Conservation (phyloP, 2,888 invertebrate genomes). For the Linyphia triangularis region DNA sequence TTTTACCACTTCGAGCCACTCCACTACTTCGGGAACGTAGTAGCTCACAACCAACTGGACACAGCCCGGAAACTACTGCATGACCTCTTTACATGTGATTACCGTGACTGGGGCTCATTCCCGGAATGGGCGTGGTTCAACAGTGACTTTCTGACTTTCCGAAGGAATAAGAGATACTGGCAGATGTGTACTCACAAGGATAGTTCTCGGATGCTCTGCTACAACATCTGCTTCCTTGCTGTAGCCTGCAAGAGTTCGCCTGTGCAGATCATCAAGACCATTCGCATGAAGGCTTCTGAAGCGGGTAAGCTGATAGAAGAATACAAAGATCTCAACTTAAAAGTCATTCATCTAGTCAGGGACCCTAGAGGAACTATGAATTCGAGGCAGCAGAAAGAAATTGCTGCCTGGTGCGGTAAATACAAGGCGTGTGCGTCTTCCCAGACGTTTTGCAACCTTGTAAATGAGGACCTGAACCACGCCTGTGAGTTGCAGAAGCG, state of each 20-base stretch:
- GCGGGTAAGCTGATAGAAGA: slow-evolving; percentile 75
- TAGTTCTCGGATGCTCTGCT: slow-evolving; percentile 75
- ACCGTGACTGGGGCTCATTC: slow-evolving; percentile 69
- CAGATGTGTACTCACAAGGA: slow-evolving; percentile 76
- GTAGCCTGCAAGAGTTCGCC: slow-evolving; percentile 77
- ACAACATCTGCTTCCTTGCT: slow-evolving; percentile 76
- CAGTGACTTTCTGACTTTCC: slow-evolving; percentile 69
- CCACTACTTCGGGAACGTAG: slow-evolving; percentile 76
- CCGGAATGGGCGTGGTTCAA: slow-evolving; percentile 73
- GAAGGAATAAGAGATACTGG: slow-evolving; percentile 77
- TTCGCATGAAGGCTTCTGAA: slow-evolving; percentile 76
- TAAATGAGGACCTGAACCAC: slow-evolving; percentile 76
- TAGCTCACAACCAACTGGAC: slow-evolving; percentile 66
- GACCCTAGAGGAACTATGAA: slow-evolving; percentile 78
- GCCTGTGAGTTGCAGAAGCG: slow-evolving; percentile 75
- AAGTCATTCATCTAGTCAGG: slow-evolving; percentile 77
- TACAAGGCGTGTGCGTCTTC: slow-evolving; percentile 77
- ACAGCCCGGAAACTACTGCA: slow-evolving; percentile 62
- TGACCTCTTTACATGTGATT: slow-evolving; percentile 72
- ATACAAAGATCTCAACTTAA: slow-evolving; percentile 74
- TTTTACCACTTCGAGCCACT: slow-evolving; percentile 78
- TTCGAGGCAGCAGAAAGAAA: slow-evolving; percentile 76
- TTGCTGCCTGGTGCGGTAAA: slow-evolving; percentile 77
- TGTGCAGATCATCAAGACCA: slow-evolving; percentile 77
- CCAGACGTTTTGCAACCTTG: slow-evolving; percentile 76